These are phyloP conservation scores for Lapara coniferarum DNA, from an alignment of 2,888 invertebrate species.

Conservation along the genomic window DNA sequence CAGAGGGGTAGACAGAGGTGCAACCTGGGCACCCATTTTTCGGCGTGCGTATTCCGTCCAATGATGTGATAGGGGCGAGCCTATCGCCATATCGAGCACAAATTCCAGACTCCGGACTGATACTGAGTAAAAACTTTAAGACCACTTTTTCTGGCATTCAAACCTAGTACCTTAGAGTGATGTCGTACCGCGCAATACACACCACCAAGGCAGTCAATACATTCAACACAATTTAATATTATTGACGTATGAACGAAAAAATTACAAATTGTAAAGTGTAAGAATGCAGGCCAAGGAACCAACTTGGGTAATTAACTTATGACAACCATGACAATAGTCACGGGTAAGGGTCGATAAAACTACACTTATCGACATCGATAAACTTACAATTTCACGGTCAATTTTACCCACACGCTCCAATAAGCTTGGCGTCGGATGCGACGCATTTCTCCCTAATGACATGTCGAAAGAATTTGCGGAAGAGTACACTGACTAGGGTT, in stretches of 20 bases:
- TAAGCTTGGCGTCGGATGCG: slow-evolving; percentile 35
- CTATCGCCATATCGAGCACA: too few species aligned
- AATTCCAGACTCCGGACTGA: too few species aligned
- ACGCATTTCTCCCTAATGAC: slow-evolving; percentile 51
- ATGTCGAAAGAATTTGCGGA: slow-evolving; percentile 30
- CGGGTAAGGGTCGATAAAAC: slow-evolving; percentile 41
- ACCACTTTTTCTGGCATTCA: too few species aligned
- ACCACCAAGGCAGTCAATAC: too few species aligned
- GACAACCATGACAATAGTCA: slow-evolving; percentile 36
- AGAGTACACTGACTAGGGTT: slow-evolving; percentile 6
- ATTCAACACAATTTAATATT: too few species aligned
- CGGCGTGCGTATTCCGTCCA: too few species aligned
- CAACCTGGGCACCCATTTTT: too few species aligned
- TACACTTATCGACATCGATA: slow-evolving; percentile 41
- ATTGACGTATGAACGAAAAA: neutral
- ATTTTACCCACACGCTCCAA: slow-evolving; percentile 54
- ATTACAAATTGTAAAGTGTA: neutral
- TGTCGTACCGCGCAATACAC: too few species aligned
- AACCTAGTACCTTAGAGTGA: too few species aligned
- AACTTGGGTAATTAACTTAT: neutral
- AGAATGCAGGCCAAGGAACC: neutral
- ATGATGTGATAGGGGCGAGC: too few species aligned
- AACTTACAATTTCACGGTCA: slow-evolving; percentile 49
- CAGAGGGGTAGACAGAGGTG: too few species aligned
- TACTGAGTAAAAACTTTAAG: too few species aligned